A percentile compares a stretch with the other conserved stretches of the same genome.
These are phyloP conservation scores for Climacteris rufus DNA, from an alignment of 2,113 vertebrate species.

Conservation along the genomic window DNA sequence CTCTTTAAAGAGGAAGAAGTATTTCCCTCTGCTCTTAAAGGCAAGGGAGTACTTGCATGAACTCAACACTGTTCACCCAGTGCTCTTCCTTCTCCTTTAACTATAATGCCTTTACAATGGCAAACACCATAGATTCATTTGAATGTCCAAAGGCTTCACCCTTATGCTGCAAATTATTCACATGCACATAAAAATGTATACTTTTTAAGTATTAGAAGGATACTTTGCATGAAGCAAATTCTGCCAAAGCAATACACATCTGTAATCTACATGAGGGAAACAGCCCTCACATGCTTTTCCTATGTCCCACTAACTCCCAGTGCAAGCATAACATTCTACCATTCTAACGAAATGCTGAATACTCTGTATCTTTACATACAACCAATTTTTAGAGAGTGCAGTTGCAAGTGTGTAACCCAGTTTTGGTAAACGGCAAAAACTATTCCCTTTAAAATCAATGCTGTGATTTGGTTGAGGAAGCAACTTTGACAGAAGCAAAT, in stretches of 20 bases:
- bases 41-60: not conserved
- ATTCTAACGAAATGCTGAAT: not conserved
- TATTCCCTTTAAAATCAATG: not conserved
- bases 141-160: not conserved
- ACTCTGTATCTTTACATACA: not conserved
- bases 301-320: not conserved
- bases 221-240: not conserved
- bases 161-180: not conserved
- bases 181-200: not conserved
- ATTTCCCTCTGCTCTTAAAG: not conserved
- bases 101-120: not conserved
- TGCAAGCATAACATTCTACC: not conserved
- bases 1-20: not conserved
- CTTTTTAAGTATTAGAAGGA: not conserved
- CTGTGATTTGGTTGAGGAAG: not conserved
- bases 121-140: not conserved
- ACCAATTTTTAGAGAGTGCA: not conserved
- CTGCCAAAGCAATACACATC: not conserved
- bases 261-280: not conserved
- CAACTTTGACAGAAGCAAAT: not conserved
- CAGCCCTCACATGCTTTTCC: not conserved
- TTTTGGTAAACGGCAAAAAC: not conserved
- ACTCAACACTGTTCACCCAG: not conserved
- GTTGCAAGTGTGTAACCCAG: not conserved
- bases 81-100: not conserved